Evolutionary conservation across 1,140 invertebrate genomes (phyloP), one percentile per base, ranked within the genome.

Genomic region (Lanistes nyassanus): DNA sequence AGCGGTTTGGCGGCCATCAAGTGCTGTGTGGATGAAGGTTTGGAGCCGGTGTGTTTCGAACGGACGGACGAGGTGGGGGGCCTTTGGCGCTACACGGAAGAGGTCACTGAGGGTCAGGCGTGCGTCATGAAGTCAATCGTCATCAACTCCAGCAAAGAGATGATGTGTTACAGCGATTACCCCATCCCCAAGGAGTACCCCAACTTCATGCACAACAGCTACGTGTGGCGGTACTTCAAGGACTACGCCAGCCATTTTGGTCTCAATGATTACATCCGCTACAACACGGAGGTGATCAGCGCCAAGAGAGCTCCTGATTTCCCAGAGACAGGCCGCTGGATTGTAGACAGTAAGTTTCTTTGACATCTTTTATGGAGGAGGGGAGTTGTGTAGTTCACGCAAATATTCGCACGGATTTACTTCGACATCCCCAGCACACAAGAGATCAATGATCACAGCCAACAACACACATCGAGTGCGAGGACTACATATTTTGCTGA

Each of bases 81-180:
- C 67, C 42, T 90, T 81, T 74, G 89, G 89, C 47, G 65, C 6
- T 84, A 79, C 67, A 79, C 81, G n/a, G 80, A 80, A 16, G 66
- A 82, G 13, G 73, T 76, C 21, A 36, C 47, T 21, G 80, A 83
- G 13, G 78, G 74, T 9, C 79, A 81, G 13, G 89, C 80, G 21
- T 90, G 88, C 37, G 80, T 83, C 9, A 77, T 82, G 79, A 76
- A 67, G 65, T 78, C 78, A 7, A 81, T 78, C 5, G 84, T 91
- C 31, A 89, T 91, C 9, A 91, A 91, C 76, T 89, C 90, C 1
- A 90, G 88, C 56, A 91, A 91, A 66, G 91, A 92, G 79, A 87
- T 91, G 83, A 91, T 90, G 89, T 83, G 88, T 13, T 91, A 87
- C 83, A 90, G 89, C 58, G 91, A 91, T 77, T 91, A 90, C 69